A percentile compares a stretch with the other conserved stretches of the same genome.
Conservation (phyloP, 2,113 vertebrate species). For the Ptilorrhoa leucosticta region DNA sequence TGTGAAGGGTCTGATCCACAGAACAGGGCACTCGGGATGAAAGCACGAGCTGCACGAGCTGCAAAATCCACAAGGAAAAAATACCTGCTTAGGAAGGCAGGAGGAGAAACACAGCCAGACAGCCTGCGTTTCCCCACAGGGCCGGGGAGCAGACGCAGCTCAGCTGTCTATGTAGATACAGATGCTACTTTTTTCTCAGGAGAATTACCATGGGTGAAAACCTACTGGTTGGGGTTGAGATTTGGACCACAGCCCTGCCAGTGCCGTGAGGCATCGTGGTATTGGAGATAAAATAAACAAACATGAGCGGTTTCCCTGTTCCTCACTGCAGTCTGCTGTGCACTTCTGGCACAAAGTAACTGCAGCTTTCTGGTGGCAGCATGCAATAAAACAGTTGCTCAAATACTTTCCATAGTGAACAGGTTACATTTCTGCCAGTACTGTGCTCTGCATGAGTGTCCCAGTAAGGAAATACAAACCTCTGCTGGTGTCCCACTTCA, state of each 20-base stretch:
- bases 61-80: neutral
- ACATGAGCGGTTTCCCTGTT: constrained; percentile 18
- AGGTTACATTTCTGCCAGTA: constrained; percentile 46
- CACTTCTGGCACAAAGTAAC: constrained; percentile 13
- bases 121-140: neutral
- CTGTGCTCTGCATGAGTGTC: neutral
- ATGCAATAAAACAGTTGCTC: constrained; percentile 35
- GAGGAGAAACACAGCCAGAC: neutral
- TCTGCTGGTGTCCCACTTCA: neutral
- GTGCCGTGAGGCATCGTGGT: neutral
- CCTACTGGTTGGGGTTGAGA: neutral
- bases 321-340: constrained; percentile 5
- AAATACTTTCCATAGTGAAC: constrained; percentile 53
- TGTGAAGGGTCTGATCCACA: neutral
- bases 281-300: constrained; percentile 53
- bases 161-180: neutral
- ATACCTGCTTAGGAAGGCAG: neutral
- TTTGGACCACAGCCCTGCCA: constrained; percentile 8
- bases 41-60: neutral
- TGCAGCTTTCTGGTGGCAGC: constrained; percentile 32
- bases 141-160: neutral
- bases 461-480: constrained; percentile 49
- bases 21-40: neutral
- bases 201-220: constrained; percentile 4
- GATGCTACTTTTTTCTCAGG: constrained; percentile 9